Percentiles rank a stretch among this genome's conserved stretches.
Evolutionary conservation across 2,113 vertebrate species (phyloP).

Genomic region (Heterochromis multidens): DNA sequence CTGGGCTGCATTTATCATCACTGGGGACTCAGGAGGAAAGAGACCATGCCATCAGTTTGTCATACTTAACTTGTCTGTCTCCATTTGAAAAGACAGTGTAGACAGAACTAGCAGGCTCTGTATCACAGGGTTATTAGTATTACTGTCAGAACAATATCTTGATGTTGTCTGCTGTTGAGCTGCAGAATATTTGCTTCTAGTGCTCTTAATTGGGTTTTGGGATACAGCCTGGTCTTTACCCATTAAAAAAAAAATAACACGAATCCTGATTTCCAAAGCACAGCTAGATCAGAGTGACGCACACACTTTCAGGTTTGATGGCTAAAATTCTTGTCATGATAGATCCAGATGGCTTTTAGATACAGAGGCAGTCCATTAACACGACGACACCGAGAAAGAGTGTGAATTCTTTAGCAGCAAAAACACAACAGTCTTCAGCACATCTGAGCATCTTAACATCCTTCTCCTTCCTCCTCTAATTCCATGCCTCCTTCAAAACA

Average conservation of each 20-base stretch:
- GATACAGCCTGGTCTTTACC: not conserved
- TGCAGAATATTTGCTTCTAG: not conserved
- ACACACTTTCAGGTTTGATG: not conserved
- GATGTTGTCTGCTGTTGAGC: not conserved
- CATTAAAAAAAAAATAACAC: not conserved
- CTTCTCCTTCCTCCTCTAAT: not conserved
- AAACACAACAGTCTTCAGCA: not conserved
- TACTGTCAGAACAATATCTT: constrained; percentile 19
- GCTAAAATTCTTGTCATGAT: constrained; percentile 13
- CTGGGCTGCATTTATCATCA: constrained; percentile 59
- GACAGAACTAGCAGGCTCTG: constrained; percentile 3
- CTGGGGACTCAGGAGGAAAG: constrained; percentile 23
- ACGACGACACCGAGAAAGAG: constrained; percentile 5
- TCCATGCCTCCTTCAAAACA: constrained; percentile 15
- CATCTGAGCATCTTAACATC: constrained; percentile 9
- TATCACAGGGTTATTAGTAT: constrained; percentile 16
- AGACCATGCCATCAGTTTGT: constrained; percentile 53
- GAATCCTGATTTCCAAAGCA: not conserved
- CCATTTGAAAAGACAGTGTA: constrained; percentile 28
- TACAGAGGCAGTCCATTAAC: not conserved
- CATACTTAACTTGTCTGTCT: constrained; percentile 57
- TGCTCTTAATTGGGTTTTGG: not conserved
- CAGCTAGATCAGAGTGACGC: not conserved
- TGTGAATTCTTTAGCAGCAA: not conserved
- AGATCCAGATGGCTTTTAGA: constrained; percentile 16